A percentile compares a stretch with the other conserved stretches of the same genome.
Evolutionary conservation across 2,113 vertebrate genomes (phyloP).

Genomic region (Oxyruncus cristatus): DNA sequence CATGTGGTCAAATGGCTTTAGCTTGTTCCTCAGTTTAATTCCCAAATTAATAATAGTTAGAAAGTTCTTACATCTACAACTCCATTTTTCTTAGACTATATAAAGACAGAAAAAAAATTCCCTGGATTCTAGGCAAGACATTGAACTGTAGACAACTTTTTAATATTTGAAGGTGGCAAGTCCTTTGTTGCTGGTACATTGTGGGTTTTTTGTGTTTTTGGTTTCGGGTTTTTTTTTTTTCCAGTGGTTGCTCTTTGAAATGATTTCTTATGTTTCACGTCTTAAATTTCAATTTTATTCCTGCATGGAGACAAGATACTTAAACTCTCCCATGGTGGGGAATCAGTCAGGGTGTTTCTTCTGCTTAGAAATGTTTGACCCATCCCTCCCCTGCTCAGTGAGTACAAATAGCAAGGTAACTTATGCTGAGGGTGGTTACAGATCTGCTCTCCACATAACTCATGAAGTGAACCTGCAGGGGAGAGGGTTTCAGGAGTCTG

Average conservation of each 20-base stretch:
- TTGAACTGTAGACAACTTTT: background rate
- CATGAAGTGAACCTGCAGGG: background rate
- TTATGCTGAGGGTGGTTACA: background rate
- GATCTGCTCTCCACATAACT: background rate
- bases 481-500: background rate
- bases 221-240: background rate
- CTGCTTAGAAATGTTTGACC: background rate
- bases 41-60: background rate
- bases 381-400: background rate
- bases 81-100: background rate
- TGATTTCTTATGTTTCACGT: background rate
- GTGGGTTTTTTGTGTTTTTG: background rate
- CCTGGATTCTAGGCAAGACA: background rate
- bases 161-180: background rate
- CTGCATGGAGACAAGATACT: background rate
- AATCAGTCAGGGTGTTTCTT: background rate
- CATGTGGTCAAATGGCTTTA: background rate
- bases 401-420: background rate
- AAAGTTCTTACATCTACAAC: background rate
- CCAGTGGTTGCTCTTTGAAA: background rate
- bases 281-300: conserved; percentile 19
- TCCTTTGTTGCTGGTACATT: too few species aligned
- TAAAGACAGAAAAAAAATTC: background rate
- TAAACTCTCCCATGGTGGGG: background rate
- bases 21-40: background rate